phyloP scores from a whole-genome alignment of 2,797 vertebrate genomes.

The Aythya fuligula region DNA sequence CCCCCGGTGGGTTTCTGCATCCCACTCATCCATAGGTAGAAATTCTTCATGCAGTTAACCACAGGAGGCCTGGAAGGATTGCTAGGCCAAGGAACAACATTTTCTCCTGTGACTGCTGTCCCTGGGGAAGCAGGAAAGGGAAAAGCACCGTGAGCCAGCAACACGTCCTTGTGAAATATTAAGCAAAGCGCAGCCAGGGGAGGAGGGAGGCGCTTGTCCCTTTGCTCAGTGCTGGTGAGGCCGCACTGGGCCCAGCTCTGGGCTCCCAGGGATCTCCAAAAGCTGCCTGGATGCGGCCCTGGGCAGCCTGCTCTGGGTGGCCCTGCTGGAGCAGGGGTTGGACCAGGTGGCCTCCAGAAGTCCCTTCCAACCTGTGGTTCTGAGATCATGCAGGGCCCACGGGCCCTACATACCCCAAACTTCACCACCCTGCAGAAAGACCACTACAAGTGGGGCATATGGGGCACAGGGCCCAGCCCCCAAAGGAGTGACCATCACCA shows the following conservation, averaged over 20 bases:
- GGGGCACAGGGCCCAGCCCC: rapidly evolving
- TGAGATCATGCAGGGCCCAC: background rate
- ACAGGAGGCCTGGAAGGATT: background rate
- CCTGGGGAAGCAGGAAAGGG: background rate
- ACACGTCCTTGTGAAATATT: background rate
- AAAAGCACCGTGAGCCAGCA: background rate
- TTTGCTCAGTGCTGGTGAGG: background rate
- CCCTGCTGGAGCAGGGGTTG: background rate
- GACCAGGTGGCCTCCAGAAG: background rate
- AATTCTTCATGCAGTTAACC: no score
- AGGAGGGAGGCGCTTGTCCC: background rate
- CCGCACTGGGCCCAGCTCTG: background rate
- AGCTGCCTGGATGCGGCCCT: background rate
- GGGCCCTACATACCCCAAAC: background rate
- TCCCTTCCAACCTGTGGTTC: background rate
- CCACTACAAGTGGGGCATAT: background rate
- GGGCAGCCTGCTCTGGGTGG: background rate
- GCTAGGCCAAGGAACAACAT: background rate
- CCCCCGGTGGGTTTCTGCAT: background rate
- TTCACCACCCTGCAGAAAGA: background rate
- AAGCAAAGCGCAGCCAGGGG: background rate
- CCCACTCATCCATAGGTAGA: background rate
- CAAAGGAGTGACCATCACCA: background rate
- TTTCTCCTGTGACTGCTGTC: background rate
- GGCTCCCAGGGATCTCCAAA: background rate